Percentiles rank a stretch among this genome's conserved stretches.
phyloP scores from a whole-genome alignment of 2,113 vertebrate genomes.

The Xyrauchen texanus region DNA sequence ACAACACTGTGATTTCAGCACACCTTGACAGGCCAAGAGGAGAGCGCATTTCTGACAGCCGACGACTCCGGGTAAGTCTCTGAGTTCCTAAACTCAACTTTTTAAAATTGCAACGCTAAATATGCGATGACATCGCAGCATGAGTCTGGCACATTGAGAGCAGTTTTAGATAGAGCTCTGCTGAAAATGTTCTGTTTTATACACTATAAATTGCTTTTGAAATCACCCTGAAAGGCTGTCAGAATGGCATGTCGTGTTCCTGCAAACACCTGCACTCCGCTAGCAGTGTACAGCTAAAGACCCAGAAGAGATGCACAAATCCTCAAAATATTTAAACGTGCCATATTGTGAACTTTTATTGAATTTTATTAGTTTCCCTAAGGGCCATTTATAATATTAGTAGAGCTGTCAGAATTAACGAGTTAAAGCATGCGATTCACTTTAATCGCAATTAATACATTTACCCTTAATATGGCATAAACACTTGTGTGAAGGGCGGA shows the following conservation, averaged over 20 bases:
- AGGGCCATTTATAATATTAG: no score
- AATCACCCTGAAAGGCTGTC: slow-evolving; percentile 49
- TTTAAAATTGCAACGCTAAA: slow-evolving; percentile 49
- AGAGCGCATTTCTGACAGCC: slow-evolving; percentile 45
- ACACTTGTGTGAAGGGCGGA: no score
- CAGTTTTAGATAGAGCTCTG: neutral
- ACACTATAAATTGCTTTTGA: slow-evolving; percentile 26
- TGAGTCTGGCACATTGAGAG: slow-evolving; percentile 39
- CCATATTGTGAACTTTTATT: neutral
- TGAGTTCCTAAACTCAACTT: slow-evolving; percentile 47
- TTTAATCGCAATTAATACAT: no score
- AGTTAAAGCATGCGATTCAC: no score
- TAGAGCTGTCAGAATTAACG: no score
- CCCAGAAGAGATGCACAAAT: slow-evolving; percentile 12
- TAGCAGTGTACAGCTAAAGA: slow-evolving; percentile 31
- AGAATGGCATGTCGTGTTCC: slow-evolving; percentile 5
- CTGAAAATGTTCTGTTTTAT: slow-evolving; percentile 28
- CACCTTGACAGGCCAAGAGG: slow-evolving; percentile 52
- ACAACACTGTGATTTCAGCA: slow-evolving; percentile 56
- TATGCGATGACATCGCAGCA: slow-evolving; percentile 46
- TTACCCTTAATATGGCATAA: no score
- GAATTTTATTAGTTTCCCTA: neutral
- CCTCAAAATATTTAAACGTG: neutral
- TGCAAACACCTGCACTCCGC: neutral
- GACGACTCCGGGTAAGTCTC: slow-evolving; percentile 56